A percentile compares a stretch with the other conserved stretches of the same genome.
Evolutionary conservation across 2,113 vertebrate species (phyloP).

Genomic region (Carassius gibelio): DNA sequence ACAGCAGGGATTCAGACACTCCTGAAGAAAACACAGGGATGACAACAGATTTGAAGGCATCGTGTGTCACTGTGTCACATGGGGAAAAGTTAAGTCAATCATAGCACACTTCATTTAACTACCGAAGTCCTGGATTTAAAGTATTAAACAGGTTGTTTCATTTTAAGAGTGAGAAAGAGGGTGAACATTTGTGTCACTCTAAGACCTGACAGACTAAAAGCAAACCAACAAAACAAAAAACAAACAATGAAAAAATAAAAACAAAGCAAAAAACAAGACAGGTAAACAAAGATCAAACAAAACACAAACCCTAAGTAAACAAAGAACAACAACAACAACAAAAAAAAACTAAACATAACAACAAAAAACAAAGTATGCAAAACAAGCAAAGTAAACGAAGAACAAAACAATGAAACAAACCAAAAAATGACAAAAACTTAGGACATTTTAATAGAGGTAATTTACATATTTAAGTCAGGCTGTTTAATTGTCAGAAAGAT

Average conservation of each 20-base stretch:
- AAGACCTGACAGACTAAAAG: neutral
- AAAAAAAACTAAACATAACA: neutral
- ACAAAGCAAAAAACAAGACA: neutral
- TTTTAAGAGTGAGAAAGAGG: neutral
- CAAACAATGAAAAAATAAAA: too few relatives aligned
- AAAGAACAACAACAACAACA: neutral
- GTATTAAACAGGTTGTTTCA: neutral
- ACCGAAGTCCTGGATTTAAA: neutral
- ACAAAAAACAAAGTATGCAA: neutral
- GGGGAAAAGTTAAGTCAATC: neutral
- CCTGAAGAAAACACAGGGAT: constrained; percentile 69
- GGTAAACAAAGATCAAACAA: neutral
- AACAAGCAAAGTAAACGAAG: neutral
- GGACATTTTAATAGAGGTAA: neutral
- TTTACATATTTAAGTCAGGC: neutral
- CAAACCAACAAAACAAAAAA: neutral
- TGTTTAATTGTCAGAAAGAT: neutral
- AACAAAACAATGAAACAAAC: neutral
- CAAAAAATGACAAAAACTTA: neutral
- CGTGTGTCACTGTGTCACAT: neutral
- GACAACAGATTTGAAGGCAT: neutral
- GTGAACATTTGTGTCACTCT: neutral
- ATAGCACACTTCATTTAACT: neutral
- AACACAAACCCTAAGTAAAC: neutral
- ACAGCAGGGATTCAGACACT: constrained; percentile 93